Conservation (phyloP, 23 tunicate genomes). For the Ciona savignyi region DNA sequence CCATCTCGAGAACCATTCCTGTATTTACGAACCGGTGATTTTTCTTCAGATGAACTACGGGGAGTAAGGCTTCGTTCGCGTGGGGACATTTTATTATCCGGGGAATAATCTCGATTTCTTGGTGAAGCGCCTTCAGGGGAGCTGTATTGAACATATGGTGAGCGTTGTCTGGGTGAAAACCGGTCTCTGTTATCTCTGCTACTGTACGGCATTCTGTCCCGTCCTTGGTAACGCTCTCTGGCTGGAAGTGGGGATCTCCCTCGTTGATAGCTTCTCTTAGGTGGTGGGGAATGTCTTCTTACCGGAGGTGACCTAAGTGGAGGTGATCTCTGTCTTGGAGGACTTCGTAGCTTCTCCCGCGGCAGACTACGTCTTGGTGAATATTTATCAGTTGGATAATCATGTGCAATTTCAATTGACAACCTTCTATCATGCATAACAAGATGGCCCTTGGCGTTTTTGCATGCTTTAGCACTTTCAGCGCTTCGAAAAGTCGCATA, state of each 20-base stretch:
- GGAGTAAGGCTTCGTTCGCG: background rate
- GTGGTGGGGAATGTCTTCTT: slow-evolving; percentile 35
- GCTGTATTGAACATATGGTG: background rate
- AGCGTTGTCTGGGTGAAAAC: background rate
- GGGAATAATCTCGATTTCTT: background rate
- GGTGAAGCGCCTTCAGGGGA: slow-evolving; percentile 29
- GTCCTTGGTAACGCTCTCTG: background rate
- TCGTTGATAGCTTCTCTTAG: slow-evolving; percentile 18
- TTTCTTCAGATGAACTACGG: background rate
- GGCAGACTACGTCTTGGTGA: slow-evolving; percentile 17
- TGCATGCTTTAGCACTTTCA: slow-evolving; percentile 76
- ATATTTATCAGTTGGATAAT: slow-evolving; percentile 7
- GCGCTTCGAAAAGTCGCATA: slow-evolving; percentile 74
- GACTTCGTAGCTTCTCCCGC: background rate
- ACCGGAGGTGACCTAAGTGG: slow-evolving; percentile 6
- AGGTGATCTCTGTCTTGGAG: slow-evolving; percentile 26
- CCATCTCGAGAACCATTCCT: background rate
- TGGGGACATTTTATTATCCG: background rate
- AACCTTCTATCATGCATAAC: slow-evolving; percentile 87
- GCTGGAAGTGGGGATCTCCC: slow-evolving; percentile 3
- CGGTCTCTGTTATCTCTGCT: background rate
- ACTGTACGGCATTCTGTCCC: background rate
- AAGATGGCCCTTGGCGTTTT: slow-evolving; percentile 85
- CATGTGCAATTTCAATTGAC: slow-evolving; percentile 54
- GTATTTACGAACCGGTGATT: background rate